Evolutionary conservation across 2,113 vertebrate species (phyloP).

Genomic region (Anthoscopus minutus): DNA sequence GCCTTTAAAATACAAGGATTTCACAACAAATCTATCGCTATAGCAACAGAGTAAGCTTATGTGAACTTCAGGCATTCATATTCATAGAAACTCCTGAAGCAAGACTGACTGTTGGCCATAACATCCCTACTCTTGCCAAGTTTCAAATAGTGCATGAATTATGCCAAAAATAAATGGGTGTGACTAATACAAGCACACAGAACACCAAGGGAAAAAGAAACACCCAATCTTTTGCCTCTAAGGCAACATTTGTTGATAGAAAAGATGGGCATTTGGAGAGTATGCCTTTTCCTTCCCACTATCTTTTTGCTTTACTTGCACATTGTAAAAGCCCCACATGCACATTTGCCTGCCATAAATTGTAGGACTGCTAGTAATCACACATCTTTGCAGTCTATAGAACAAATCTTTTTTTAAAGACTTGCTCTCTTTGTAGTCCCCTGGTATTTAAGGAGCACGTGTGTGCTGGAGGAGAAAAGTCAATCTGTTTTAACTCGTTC

Average conservation of each 20-base stretch:
- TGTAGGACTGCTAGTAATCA: slow-evolving; percentile 65
- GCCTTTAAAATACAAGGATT: slow-evolving; percentile 67
- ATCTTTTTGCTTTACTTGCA: slow-evolving; percentile 68
- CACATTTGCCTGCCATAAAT: slow-evolving; percentile 69
- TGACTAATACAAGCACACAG: slow-evolving; percentile 76
- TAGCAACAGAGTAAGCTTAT: slow-evolving; percentile 71
- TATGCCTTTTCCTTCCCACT: slow-evolving; percentile 26
- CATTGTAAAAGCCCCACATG: slow-evolving; percentile 64
- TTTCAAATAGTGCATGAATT: slow-evolving; percentile 72
- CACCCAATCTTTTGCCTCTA: slow-evolving; percentile 62
- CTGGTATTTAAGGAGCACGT: slow-evolving; percentile 59
- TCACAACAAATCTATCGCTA: slow-evolving; percentile 74
- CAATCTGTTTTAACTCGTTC: slow-evolving; percentile 59
- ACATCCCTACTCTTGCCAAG: slow-evolving; percentile 72
- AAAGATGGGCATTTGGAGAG: slow-evolving; percentile 60
- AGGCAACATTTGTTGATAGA: slow-evolving; percentile 68
- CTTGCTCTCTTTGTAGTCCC: slow-evolving; percentile 64
- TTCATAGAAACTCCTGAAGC: slow-evolving; percentile 78
- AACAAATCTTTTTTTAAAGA: slow-evolving; percentile 65
- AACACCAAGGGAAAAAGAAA: slow-evolving; percentile 53
- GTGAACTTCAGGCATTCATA: slow-evolving; percentile 76
- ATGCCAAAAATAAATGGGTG: slow-evolving; percentile 79
- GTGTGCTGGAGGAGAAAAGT: slow-evolving; percentile 43
- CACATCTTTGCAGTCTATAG: slow-evolving; percentile 57
- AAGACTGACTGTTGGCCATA: slow-evolving; percentile 75